Evolutionary conservation across 1,140 invertebrate genomes (phyloP).

Genomic region (Hydropsyche tenuis): DNA sequence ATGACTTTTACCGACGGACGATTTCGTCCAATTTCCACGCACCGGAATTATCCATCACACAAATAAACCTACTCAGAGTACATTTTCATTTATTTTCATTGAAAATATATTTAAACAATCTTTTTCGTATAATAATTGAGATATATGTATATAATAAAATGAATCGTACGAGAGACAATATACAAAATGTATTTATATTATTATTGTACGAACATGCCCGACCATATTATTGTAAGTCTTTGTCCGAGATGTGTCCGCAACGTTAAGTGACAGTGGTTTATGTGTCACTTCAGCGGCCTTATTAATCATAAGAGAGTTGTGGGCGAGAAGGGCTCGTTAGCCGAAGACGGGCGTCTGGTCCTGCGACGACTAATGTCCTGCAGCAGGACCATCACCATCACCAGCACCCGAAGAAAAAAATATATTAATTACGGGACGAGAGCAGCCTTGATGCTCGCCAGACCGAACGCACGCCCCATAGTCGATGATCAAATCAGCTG

Average conservation of each 20-base stretch:
- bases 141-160: too few species aligned
- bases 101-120: too few species aligned
- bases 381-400: neutral
- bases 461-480: slow-evolving; percentile 14
- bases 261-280: slow-evolving; percentile 33
- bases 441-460: slow-evolving; percentile 24
- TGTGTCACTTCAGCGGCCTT: slow-evolving; percentile 33
- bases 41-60: too few species aligned
- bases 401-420: too few species aligned
- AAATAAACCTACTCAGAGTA: too few species aligned
- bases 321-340: slow-evolving; percentile 25
- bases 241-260: slow-evolving; percentile 20
- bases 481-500: slow-evolving; percentile 12
- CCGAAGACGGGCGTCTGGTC: slow-evolving; percentile 24
- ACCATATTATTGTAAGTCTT: slow-evolving; percentile 2
- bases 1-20: slow-evolving; percentile 23
- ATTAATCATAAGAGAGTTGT: slow-evolving; percentile 36
- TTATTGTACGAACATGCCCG: too few species aligned
- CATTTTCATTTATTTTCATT: too few species aligned
- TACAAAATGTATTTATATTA: too few species aligned
- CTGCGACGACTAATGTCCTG: slow-evolving; percentile 25
- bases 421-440: slow-evolving; percentile 36
- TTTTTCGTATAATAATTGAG: too few species aligned
- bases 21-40: neutral
- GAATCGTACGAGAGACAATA: too few species aligned